phyloP scores from a whole-genome alignment of 1,140 invertebrate genomes.

The Colletes gigas region DNA sequence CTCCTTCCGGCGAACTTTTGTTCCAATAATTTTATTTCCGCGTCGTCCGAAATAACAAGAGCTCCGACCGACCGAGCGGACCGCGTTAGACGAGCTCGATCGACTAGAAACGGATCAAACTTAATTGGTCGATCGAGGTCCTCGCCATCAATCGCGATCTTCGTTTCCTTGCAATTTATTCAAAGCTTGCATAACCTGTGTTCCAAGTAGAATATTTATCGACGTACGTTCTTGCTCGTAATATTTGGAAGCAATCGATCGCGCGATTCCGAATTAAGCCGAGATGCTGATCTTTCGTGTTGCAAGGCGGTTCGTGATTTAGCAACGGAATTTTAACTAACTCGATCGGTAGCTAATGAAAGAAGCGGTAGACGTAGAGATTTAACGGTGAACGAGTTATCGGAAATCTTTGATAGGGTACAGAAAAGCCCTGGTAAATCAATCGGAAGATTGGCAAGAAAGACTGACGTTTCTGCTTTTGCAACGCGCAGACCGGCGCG shows the following conservation, averaged over 20 bases:
- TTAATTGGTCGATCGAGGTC: too few species aligned
- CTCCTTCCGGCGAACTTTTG: not conserved
- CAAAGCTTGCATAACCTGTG: too few species aligned
- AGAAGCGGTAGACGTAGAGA: not conserved
- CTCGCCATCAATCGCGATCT: too few species aligned
- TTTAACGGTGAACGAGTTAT: conserved; percentile 10
- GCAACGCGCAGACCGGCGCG: not conserved
- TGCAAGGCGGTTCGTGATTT: not conserved
- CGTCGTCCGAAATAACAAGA: not conserved
- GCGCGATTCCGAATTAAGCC: not conserved
- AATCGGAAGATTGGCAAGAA: conserved; percentile 25
- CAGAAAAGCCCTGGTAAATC: conserved; percentile 19
- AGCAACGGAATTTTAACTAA: conserved; percentile 9
- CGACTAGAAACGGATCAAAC: too few species aligned
- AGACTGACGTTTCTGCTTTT: conserved; percentile 19
- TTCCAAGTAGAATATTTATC: too few species aligned
- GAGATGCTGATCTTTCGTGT: not conserved
- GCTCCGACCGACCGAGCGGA: not conserved
- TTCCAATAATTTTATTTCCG: not conserved
- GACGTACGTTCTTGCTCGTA: too few species aligned
- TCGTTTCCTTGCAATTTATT: too few species aligned
- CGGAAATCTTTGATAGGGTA: conserved; percentile 40
- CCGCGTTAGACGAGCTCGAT: too few species aligned
- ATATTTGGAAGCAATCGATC: too few species aligned
- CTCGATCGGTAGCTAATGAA: not conserved